Evolutionary conservation across 2,797 vertebrate genomes (phyloP), one percentile per base, ranked within the genome.

Genomic region (Periparus ater): DNA sequence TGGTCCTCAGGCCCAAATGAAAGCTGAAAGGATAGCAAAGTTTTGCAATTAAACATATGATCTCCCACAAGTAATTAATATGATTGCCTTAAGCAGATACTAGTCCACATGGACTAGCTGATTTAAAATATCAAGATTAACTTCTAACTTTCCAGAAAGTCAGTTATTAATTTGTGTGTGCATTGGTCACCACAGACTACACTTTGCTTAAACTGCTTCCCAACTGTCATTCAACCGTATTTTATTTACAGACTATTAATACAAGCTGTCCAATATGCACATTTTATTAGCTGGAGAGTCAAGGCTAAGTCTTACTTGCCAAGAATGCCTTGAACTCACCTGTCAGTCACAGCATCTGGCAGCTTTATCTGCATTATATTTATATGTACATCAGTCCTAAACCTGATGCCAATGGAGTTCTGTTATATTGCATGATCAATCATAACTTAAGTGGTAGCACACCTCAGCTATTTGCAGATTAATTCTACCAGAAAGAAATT

Each of bases 401-500:
- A 75, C 26, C 55, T 51, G 80, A 88, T 58, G 62, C n/a, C 51
- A 86, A 14, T 30, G 54, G 55, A 78, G 48, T 85, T 95, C 74
- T 17, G 9, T 77, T 95, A 71, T 80, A 91, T 22, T 77, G 53
- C 29, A 63, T 58, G 55, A 94, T 95, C 86, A 94, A 79, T 96
- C 94, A 85, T 57, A 88, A 58, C 80, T 90, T 82, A 91, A 89
- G 54, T 45, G 81, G 81, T 71, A 87, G 81, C 48, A 91, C 57
- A 93, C 42, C 61, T 77, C 78, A 93, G 65, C 72, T 93, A 71
- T 72, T 80, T 89, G 61, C 85, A 91, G 89, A 92, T 89, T 91
- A 95, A 91, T 93, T 94, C 75, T n/a, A 65, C 68, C 54, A 89
- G 75, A 91, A 80, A 68, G 78, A 71, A 91, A 66, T 53, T 95